Evolutionary conservation across 1,140 invertebrate species (phyloP).

Genomic region (Belonocnema kinseyi): DNA sequence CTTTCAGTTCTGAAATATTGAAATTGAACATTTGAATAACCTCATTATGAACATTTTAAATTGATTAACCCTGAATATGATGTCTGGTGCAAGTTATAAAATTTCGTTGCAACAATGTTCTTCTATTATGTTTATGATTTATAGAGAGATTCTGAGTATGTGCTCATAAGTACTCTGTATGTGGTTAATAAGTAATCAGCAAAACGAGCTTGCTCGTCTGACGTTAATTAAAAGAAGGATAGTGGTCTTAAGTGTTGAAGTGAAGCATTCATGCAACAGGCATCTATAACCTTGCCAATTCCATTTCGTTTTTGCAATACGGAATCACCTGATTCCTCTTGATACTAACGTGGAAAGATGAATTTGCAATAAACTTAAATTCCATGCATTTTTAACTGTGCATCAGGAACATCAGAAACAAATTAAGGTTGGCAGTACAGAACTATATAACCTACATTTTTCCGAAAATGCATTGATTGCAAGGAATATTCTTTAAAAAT

Average conservation of each 20-base stretch:
- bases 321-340: slow-evolving; percentile 4
- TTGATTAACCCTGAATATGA: no score
- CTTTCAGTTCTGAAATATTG: no score
- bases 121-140: slow-evolving; percentile 6
- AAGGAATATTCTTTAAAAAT: no score
- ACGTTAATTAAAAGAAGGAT: slow-evolving; percentile 16
- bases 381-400: background rate
- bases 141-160: slow-evolving; percentile 10
- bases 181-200: background rate
- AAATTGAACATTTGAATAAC: no score
- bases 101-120: background rate
- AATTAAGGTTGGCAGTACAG: no score
- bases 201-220: slow-evolving; percentile 6
- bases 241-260: slow-evolving; percentile 1
- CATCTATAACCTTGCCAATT: slow-evolving; percentile 4
- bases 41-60: no score
- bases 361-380: background rate
- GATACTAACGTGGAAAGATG: background rate
- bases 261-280: slow-evolving; percentile 10
- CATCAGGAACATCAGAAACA: no score
- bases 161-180: background rate
- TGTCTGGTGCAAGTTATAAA: no score
- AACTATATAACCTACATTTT: no score
- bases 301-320: background rate
- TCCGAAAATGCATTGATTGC: no score